Base-by-base conservation (phyloP, 2,888 invertebrate species). In the Dichetophora obliterata region DNA sequence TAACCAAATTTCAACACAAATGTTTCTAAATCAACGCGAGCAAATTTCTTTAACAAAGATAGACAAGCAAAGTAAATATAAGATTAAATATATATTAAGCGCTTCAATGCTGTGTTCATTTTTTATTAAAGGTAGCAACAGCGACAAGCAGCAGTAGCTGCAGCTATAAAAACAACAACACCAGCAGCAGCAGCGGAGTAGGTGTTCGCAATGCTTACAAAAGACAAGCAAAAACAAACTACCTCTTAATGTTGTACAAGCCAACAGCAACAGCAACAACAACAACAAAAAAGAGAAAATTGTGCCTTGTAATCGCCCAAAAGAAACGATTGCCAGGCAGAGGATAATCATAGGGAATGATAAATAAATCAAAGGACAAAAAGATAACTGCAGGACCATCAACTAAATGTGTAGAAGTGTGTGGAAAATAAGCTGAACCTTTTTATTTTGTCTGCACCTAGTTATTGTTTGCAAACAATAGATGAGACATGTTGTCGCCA, bases 401-500 rank as follows among this genome's bases (percentile, higher is more conserved):
- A 19, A 37, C 37, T 8, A 37, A 34, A 31, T 24, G 14, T 11
- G 8, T 31, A 34, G 19, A 3, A 22, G 70, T 70, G 70, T 70
- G 37, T 37, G 19, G 50, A 14, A 4, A 34, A 48, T 16, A 43
- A 22, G 37, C 19, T 22, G 71, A 19, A 34, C 63, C 63, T 63
- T 50, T 61, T 9, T 57, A 66, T 43, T 43, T 31, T 19, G 19
- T n/a, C 31, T 31, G 9, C 37, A 1, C 3, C 43, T 50, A 57
- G 63, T 50, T 78, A 80, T 78, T 79, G 77, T 80, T 68, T 52
- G 43, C 37, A 80, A 80, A 81, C 81, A 81, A 81, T 79, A 71
- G 79, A 48, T 37, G 78, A 81, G 81, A 81, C 81, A 77, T 70
- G 63, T 37, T 80, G 81, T 81, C 81, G 81, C 80, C 80, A 80